Evolutionary conservation across 2,888 invertebrate genomes (phyloP).

Genomic region (Phengaris arion): DNA sequence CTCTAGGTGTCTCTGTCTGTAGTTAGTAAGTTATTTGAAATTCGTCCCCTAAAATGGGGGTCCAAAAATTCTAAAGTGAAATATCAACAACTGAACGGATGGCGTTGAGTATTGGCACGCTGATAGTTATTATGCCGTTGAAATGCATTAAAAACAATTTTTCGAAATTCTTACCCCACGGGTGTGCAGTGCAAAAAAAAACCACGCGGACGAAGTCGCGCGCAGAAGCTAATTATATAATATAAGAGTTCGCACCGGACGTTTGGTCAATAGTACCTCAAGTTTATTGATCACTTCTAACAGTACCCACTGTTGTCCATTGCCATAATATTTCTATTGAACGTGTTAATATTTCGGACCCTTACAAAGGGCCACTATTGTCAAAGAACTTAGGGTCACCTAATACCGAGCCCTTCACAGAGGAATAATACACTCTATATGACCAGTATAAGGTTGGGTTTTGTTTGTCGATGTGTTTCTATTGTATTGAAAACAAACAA

Average conservation of each 20-base stretch:
- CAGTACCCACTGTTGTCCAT: constrained; percentile 1
- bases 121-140: too few species aligned
- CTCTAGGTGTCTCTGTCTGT: too few species aligned
- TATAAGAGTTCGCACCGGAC: neutral
- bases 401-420: neutral
- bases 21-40: too few species aligned
- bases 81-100: too few species aligned
- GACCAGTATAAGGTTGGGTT: neutral
- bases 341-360: constrained; percentile 10
- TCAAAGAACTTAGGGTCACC: constrained; percentile 15
- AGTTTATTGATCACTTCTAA: constrained; percentile 11
- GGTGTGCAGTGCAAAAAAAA: too few species aligned
- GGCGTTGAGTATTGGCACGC: too few species aligned
- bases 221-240: neutral
- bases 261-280: neutral
- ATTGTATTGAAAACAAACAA: constrained; percentile 19
- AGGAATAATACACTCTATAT: neutral
- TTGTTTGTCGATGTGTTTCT: neutral
- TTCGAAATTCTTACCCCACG: too few species aligned
- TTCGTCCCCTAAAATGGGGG: too few species aligned
- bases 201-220: too few species aligned
- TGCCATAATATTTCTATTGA: constrained; percentile 16
- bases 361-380: constrained; percentile 15
- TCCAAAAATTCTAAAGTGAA: too few species aligned
- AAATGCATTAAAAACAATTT: too few species aligned